Evolutionary conservation across 1,140 invertebrate genomes (phyloP).

Genomic region (Atta cephalotes): DNA sequence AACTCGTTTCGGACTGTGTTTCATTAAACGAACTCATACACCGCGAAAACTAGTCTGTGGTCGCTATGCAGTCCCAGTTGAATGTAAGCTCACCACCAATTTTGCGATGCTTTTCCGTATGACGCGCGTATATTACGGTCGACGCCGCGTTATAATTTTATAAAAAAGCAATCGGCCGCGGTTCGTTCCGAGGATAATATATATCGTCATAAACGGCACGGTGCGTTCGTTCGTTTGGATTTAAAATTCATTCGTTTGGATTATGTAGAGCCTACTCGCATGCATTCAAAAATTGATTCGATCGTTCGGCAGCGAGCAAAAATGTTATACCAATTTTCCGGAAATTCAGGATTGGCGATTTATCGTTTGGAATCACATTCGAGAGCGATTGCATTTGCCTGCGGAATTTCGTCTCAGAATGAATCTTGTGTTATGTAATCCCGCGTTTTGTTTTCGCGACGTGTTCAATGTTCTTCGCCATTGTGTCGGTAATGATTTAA

Average conservation of each 20-base stretch:
- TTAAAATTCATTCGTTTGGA: conserved; percentile 64
- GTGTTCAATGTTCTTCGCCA: conserved; percentile 58
- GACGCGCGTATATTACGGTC: background rate
- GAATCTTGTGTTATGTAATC: background rate
- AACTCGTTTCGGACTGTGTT: conserved; percentile 16
- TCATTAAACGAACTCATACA: conserved; percentile 23
- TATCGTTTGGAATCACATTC: background rate
- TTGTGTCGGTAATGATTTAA: conserved; percentile 65
- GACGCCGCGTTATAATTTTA: conserved; percentile 57
- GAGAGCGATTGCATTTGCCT: background rate
- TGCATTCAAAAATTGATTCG: conserved; percentile 70
- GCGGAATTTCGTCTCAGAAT: background rate
- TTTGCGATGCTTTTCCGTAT: conserved; percentile 17
- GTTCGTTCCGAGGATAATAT: conserved; percentile 35
- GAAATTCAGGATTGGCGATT: background rate
- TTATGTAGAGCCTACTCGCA: conserved; percentile 63
- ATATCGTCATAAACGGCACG: conserved; percentile 20
- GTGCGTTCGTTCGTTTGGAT: conserved; percentile 42
- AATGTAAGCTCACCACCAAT: conserved; percentile 1
- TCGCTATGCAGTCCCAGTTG: background rate
- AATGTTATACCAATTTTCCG: conserved; percentile 32
- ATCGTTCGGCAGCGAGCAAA: conserved; percentile 52
- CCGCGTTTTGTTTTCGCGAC: conserved; percentile 33
- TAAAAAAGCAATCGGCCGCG: conserved; percentile 41
- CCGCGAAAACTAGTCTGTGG: conserved; percentile 9